Evolutionary conservation across 2,797 vertebrate species (phyloP).

Genomic region (Poeciliopsis infans): DNA sequence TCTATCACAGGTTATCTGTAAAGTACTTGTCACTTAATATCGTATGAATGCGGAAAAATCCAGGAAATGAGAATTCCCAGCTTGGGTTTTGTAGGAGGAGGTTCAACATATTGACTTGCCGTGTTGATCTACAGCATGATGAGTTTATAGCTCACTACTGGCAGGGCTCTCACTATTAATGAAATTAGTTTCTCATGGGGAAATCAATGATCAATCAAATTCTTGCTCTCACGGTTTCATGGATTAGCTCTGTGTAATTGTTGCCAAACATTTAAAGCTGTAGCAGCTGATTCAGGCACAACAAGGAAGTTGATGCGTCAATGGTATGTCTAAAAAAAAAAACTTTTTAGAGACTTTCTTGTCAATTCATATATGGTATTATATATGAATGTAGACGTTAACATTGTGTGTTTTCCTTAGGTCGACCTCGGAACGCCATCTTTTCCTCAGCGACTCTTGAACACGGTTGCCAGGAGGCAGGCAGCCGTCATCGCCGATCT

Average conservation of each 20-base stretch:
- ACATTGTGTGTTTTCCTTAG: slow-evolving; percentile 65
- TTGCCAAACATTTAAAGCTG: neutral
- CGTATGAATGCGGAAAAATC: neutral
- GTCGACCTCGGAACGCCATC: slow-evolving; percentile 91
- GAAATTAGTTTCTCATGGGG: slow-evolving; percentile 16
- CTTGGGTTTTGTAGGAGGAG: neutral
- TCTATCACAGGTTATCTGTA: neutral
- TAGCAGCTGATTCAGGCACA: slow-evolving; percentile 2
- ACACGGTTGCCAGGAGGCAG: slow-evolving; percentile 83
- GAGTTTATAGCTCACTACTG: slow-evolving; percentile 20
- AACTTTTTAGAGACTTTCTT: neutral
- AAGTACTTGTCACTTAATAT: neutral
- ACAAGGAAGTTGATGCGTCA: neutral
- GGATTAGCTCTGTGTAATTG: neutral
- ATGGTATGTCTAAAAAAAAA: neutral
- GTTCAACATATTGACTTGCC: neutral
- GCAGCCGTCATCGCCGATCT: slow-evolving; percentile 89
- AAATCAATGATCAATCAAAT: too few species aligned
- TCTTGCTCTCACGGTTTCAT: neutral
- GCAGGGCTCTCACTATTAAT: slow-evolving; percentile 19
- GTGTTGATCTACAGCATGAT: slow-evolving; percentile 17
- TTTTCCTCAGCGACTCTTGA: slow-evolving; percentile 84
- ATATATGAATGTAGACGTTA: neutral
- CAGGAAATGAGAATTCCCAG: neutral
- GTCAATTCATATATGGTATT: neutral